Base-by-base conservation (phyloP, 2,113 vertebrate species). In the Enhydra lutris region DNA sequence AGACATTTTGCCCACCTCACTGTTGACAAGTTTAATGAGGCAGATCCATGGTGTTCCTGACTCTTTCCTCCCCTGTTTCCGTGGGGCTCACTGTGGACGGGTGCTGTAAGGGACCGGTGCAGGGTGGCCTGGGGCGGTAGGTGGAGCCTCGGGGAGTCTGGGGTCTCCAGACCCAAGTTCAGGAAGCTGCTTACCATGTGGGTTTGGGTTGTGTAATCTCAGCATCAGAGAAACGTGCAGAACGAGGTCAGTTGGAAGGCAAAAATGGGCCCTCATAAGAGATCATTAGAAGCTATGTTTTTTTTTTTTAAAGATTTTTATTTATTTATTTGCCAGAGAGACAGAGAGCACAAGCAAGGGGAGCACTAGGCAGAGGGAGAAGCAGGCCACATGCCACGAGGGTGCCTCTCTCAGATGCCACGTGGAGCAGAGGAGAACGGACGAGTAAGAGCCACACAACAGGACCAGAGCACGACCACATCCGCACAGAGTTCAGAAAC, bases 101-200 rank as follows among this genome's bases (percentile, higher is more conserved):
- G 31, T 4, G 13, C 34, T 8, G 0, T 21, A 23, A 7, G 4
- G 7, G 18, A 45, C 23, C 31, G 0, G 0, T 23, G 61, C 2
- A 7, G 18, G 42, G 59, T 5, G 31, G 61, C 39, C 18, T 26
- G 18, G 61, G 83, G 17, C 1, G 7, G 61, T 65, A 31, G 59
- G 82, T 6, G 61, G 34, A 21, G 8, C 61, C 14, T 23, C 4
- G 7, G 31, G 24, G 82, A 34, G 29, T 47, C 20, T 14, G 42
- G 10, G 31, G 10, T 63, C 36, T 42, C 39, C 13, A 42, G 57
- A 21, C 61, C 10, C 3, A 31, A 15, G 15, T 34, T 67, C 45
- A 24, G 47, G 11, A 9, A 24, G 29, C 20, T 1, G 12, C 42
- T 67, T 21, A 13, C 26, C 29, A 24, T 12, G n/a, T 12, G 52